A percentile compares a stretch with the other conserved stretches of the same genome.
Evolutionary conservation across 2,888 invertebrate genomes (phyloP).

Genomic region (Kryphioiulus occultus): DNA sequence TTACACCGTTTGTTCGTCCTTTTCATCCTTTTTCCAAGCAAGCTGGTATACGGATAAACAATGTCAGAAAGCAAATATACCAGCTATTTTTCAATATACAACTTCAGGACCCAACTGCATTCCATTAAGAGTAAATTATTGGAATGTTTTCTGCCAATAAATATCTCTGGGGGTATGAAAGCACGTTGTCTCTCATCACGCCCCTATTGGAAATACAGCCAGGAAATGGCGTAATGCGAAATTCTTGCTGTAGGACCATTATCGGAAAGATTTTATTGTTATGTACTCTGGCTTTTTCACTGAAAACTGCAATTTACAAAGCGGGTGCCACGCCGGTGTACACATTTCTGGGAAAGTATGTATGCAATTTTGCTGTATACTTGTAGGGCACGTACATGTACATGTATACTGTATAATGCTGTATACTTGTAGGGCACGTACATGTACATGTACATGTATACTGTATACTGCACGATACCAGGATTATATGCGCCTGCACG

Average conservation of each 20-base stretch:
- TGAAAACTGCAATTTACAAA: conserved; percentile 20
- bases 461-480: too few relatives aligned
- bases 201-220: background rate
- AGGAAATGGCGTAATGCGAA: background rate
- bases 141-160: conserved; percentile 4
- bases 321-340: background rate
- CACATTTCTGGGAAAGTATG: background rate
- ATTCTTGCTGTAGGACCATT: background rate
- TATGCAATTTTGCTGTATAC: background rate
- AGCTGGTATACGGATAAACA: background rate
- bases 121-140: conserved; percentile 35
- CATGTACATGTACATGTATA: background rate
- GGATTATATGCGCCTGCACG: background rate
- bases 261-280: conserved; percentile 35
- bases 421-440: background rate
- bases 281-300: conserved; percentile 12
- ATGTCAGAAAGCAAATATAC: background rate
- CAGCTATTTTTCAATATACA: conserved; percentile 16
- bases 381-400: background rate
- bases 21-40: background rate
- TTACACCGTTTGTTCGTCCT: background rate
- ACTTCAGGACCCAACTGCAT: background rate
- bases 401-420: too few relatives aligned
- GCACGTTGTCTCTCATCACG: background rate
- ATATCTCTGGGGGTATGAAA: background rate